Evolutionary conservation across 2,113 vertebrate genomes (phyloP), one percentile per base, ranked within the genome.

Genomic region (Dipodomys stephensi): DNA sequence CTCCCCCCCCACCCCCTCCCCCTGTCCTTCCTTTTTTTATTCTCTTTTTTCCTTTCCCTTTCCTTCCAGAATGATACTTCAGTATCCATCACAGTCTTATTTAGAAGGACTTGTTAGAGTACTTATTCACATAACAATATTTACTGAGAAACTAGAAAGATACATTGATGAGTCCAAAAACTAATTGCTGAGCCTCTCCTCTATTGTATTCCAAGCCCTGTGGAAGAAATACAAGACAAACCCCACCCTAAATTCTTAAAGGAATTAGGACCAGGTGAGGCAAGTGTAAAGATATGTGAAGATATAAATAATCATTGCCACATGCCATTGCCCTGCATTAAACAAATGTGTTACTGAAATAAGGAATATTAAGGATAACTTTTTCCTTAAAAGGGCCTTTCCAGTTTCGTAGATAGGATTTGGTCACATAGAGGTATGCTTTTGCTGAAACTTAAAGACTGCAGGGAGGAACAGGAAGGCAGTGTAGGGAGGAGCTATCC

Each of bases 81-180:
- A 86, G 15, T 27, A 91, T 77, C 28, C 10, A 44, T 0, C 25
- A 80, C 16, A 57, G 46, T 60, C 25, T 69, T 77, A 30, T 69
- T 92, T 86, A 78, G 65, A 90, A 94, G 64, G 30, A 64, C 67
- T 88, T 88, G 13, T 69, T 73, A 64, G 44, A 95, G 25, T 53
- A 82, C 57, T 83, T 88, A 68, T 25, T 92, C 77, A 65, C 23
- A 25, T 57, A 49, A 68, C 4, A 65, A 11, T 81, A 74, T 72
- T 90, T 82, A 85, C 60, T 53, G 25, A 88, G 22, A 44, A 69
- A 13, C 46, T 90, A 71, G 64, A 78, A 91, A 81, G 83, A 80
- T n/a, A 65, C 82, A 62, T 22, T 49, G 27, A 35, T 35, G 84
- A 39, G 28, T 35, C 88, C 76, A 69, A 57, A 49, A 95, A 81